Base-by-base conservation (phyloP, 2,888 invertebrate genomes). In the Hyles lineata region DNA sequence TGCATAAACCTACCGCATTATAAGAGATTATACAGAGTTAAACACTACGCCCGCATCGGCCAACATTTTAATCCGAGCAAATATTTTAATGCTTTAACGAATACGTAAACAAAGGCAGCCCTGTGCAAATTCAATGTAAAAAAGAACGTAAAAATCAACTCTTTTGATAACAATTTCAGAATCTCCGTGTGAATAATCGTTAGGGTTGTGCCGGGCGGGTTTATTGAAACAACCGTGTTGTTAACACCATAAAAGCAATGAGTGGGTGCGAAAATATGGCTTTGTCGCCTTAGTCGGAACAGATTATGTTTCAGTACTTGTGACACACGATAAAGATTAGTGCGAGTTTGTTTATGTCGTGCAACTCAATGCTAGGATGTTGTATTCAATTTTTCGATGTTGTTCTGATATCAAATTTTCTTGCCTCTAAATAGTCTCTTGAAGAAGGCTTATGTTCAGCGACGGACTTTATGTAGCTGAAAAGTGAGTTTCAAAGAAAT, bases 201-300 rank as follows among this genome's bases (percentile, higher is more conserved):
- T 69, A 43, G 70, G 71, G 23, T 73, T 60, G 9, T 70, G 74
- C 73, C 62, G 61, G 32, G 70, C 70, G 35, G 23, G 67, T 73
- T 70, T 71, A 74, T 76, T 72, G 72, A 79, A 75, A 75, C 73
- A 69, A 61, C 73, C 70, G 15, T 29, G 59, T 61, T 74, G n/a
- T 11, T 70, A 76, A 73, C 78, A 78, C 75, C 79, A 29, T 59
- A 58, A 52, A 70, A 74, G 32, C 58, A 21, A 21, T 55, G 55
- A 55, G 23, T 55, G 21, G 11, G 59, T 25, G 60, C 50, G 35
- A 32, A 43, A 71, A 60, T 23, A 52, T 43, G 55, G 55, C 55
- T 55, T 63, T 55, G 43, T 55, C 11, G 17, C 55, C 52, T 52
- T 63, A 60, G 17, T 9, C 52, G 21, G 52, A 71, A 25, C n/a